Conservation (phyloP, 2,888 invertebrate species). For the Hedya salicella region DNA sequence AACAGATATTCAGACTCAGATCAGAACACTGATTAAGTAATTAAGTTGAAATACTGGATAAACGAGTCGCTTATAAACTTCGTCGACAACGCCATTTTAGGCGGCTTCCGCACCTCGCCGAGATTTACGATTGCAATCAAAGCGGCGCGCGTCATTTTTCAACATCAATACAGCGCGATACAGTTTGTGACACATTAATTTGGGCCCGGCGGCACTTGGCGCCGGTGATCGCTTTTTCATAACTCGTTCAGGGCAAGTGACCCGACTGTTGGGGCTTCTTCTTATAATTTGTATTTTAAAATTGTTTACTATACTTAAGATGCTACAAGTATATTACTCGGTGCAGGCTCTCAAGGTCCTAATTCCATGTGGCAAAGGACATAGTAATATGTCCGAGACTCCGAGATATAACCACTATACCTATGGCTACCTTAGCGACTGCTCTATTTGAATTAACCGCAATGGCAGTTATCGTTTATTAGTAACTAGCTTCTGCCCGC, state of each 20-base stretch:
- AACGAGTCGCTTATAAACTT: neutral
- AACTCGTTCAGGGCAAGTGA: conserved; percentile 42
- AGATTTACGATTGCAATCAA: conserved; percentile 70
- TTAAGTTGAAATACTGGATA: too few species aligned
- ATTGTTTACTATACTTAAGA: neutral
- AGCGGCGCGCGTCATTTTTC: conserved; percentile 67
- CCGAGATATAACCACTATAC: too few species aligned
- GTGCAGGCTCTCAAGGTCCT: neutral
- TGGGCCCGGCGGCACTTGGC: conserved; percentile 57
- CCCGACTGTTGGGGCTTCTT: conserved; percentile 26
- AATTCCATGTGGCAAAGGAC: too few species aligned
- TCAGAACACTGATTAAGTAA: too few species aligned
- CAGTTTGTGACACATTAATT: conserved; percentile 71
- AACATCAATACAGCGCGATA: conserved; percentile 66
- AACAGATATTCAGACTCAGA: too few species aligned
- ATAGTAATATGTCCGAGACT: too few species aligned
- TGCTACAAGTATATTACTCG: neutral
- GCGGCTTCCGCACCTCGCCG: conserved; percentile 35
- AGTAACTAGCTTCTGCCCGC: too few species aligned
- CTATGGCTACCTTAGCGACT: too few species aligned
- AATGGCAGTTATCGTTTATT: too few species aligned
- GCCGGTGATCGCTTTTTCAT: conserved; percentile 63
- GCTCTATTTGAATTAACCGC: too few species aligned
- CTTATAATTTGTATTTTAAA: conserved; percentile 33
- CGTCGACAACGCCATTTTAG: conserved; percentile 9